Conservation (phyloP, 2,888 invertebrate genomes). For the Bellardia bayeri region DNA sequence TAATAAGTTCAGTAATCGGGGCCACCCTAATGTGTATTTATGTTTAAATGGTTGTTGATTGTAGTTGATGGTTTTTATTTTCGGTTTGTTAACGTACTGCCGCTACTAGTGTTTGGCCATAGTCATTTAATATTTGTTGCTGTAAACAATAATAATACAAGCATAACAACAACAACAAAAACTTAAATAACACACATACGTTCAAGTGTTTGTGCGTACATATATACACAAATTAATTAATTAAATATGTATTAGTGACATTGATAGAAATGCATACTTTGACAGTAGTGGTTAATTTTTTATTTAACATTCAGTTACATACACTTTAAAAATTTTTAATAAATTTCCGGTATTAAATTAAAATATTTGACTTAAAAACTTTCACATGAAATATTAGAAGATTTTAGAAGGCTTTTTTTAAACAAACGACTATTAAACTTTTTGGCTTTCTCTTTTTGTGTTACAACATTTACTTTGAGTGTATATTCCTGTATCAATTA, state of each 20-base stretch:
- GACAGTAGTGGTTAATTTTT: slow-evolving; percentile 13
- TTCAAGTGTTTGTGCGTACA: neutral
- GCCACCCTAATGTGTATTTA: neutral
- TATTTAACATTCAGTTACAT: slow-evolving; percentile 1
- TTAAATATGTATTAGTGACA: slow-evolving; percentile 67
- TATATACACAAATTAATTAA: slow-evolving; percentile 66
- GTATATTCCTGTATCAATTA: slow-evolving; percentile 18
- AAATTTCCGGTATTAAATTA: too few relatives aligned
- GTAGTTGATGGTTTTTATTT: slow-evolving; percentile 41
- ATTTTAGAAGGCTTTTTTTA: too few relatives aligned
- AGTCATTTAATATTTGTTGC: slow-evolving; percentile 60
- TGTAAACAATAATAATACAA: slow-evolving; percentile 41
- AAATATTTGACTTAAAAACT: neutral
- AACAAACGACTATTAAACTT: neutral
- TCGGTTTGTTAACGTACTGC: slow-evolving; percentile 40
- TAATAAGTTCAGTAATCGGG: too few relatives aligned
- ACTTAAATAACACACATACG: neutral
- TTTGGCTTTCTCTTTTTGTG: neutral
- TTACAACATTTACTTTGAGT: neutral
- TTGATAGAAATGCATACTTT: slow-evolving; percentile 69
- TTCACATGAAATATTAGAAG: too few relatives aligned
- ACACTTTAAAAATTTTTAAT: neutral
- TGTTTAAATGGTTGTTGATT: slow-evolving; percentile 31
- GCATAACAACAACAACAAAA: slow-evolving; percentile 7
- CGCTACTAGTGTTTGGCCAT: slow-evolving; percentile 13